phyloP scores from a whole-genome alignment of 2,888 invertebrate genomes.

The Ornithoptera alexandrae region DNA sequence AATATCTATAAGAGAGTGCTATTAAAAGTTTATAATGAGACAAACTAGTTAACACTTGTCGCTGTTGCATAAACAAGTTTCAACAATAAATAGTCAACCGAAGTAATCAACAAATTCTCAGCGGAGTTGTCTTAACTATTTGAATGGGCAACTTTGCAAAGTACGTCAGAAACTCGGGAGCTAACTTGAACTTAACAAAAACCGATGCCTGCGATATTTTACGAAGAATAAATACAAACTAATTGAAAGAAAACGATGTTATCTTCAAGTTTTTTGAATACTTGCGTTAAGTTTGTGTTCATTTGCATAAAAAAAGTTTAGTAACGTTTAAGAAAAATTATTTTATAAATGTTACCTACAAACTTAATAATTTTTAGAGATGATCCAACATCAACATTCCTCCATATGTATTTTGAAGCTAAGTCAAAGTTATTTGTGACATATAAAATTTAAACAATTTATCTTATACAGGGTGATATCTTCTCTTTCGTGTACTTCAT shows the following conservation, averaged over 20 bases:
- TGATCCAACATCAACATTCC: too few species aligned
- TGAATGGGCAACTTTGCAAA: constrained; percentile 17
- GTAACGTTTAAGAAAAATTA: too few species aligned
- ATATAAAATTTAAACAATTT: too few species aligned
- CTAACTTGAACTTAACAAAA: constrained; percentile 25
- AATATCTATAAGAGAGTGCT: not conserved
- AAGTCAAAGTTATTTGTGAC: too few species aligned
- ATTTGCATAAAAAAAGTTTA: too few species aligned
- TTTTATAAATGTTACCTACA: too few species aligned
- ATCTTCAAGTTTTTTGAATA: constrained; percentile 9
- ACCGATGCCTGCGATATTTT: constrained; percentile 23
- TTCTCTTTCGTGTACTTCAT: too few species aligned
- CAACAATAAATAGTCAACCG: constrained; percentile 21
- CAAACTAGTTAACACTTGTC: constrained; percentile 13
- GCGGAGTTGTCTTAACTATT: constrained; percentile 26
- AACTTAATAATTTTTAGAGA: too few species aligned
- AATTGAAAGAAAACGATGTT: constrained; percentile 14
- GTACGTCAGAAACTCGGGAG: constrained; percentile 16
- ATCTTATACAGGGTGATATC: too few species aligned
- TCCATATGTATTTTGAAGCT: too few species aligned
- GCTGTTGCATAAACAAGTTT: constrained; percentile 15
- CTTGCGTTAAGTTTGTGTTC: not conserved
- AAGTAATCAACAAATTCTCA: constrained; percentile 24
- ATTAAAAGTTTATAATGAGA: constrained; percentile 12
- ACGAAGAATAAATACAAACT: constrained; percentile 19